A percentile compares a stretch with the other conserved stretches of the same genome.
Conservation (phyloP, 2,797 vertebrate species). For the Eutrigla gurnardus region DNA sequence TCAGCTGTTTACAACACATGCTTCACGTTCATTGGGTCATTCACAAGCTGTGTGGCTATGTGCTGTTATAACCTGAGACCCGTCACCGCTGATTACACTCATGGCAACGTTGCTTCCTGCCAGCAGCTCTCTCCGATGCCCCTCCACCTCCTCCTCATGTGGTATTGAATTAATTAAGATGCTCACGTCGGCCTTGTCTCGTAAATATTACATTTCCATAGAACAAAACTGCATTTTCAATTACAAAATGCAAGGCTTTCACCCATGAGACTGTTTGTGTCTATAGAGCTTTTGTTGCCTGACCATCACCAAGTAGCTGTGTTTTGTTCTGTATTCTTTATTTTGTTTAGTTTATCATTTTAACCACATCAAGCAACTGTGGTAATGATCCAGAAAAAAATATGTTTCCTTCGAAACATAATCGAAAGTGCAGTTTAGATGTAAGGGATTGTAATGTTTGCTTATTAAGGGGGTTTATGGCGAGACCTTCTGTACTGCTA, state of each 20-base stretch:
- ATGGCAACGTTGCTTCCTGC: not conserved
- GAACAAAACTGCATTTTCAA: not conserved
- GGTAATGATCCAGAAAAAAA: too few relatives aligned
- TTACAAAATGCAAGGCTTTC: not conserved
- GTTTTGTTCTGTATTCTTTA: too few relatives aligned
- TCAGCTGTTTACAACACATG: not conserved
- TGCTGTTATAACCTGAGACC: not conserved
- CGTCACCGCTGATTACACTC: not conserved
- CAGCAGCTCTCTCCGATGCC: not conserved
- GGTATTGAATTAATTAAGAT: not conserved
- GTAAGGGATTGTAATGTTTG: too few relatives aligned
- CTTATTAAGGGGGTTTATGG: too few relatives aligned
- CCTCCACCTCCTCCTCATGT: not conserved
- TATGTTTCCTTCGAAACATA: too few relatives aligned
- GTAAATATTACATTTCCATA: not conserved
- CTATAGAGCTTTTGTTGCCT: not conserved
- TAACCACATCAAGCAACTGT: too few relatives aligned
- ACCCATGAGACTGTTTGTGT: not conserved
- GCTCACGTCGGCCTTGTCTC: not conserved
- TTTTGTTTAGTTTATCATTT: too few relatives aligned
- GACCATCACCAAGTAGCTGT: too few relatives aligned
- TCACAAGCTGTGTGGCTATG: not conserved
- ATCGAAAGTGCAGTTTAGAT: too few relatives aligned
- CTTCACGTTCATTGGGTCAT: not conserved
- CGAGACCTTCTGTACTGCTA: too few relatives aligned